Conservation (phyloP, 2,797 vertebrate genomes). For the Garrulus glandarius region DNA sequence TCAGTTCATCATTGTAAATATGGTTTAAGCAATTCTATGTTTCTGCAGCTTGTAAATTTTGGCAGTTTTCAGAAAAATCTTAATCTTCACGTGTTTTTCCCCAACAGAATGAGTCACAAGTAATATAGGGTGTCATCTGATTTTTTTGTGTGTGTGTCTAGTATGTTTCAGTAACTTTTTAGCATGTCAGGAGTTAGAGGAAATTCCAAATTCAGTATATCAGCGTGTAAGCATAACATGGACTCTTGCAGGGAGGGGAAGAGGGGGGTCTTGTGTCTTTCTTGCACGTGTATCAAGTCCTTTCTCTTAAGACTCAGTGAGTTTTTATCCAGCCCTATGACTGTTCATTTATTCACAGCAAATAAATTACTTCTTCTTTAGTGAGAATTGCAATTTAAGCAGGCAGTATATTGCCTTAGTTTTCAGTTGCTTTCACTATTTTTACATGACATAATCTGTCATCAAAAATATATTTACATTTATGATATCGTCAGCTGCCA, state of each 20-base stretch:
- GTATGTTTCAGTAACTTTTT: neutral
- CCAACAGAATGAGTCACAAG: neutral
- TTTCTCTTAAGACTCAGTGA: neutral
- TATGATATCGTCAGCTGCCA: constrained; percentile 16
- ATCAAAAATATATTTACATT: constrained; percentile 47
- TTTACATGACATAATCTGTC: constrained; percentile 41
- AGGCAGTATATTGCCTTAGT: neutral
- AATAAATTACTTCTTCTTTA: constrained; percentile 13
- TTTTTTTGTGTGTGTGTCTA: neutral
- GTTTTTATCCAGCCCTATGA: neutral
- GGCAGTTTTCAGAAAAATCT: neutral
- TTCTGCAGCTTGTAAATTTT: neutral
- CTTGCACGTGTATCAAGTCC: neutral
- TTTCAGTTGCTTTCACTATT: constrained; percentile 13
- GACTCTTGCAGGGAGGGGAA: neutral
- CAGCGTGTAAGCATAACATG: neutral
- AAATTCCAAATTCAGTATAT: neutral
- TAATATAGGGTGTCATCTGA: neutral
- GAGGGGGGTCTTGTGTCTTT: neutral
- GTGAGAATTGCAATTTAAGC: neutral
- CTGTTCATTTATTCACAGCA: constrained; percentile 20
- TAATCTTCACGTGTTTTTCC: neutral
- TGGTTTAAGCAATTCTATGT: neutral
- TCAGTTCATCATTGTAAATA: neutral
- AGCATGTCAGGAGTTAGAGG: neutral